phyloP scores from a whole-genome alignment of 2,797 vertebrate species.

The Craterocephalus amniculus region DNA sequence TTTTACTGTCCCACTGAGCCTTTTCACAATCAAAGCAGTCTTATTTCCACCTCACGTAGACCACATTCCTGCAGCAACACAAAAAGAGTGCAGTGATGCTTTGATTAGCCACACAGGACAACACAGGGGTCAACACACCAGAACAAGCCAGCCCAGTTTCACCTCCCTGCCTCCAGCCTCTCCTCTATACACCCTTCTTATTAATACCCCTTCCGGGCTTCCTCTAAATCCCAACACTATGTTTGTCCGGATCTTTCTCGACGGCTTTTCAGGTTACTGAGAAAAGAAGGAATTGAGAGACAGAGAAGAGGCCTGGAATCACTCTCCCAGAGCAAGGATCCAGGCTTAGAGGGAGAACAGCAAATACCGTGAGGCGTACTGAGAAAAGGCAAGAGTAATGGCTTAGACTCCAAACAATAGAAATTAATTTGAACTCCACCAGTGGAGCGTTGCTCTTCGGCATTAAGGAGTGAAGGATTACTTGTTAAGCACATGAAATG shows the following conservation, averaged over 20 bases:
- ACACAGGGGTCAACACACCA: conserved; percentile 76
- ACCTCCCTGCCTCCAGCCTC: conserved; percentile 61
- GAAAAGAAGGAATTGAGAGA: conserved; percentile 59
- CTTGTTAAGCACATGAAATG: conserved; percentile 57
- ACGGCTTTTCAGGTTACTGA: conserved; percentile 59
- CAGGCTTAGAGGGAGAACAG: conserved; percentile 70
- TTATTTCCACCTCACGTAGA: conserved; percentile 57
- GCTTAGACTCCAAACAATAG: conserved; percentile 71
- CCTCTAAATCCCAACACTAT: conserved; percentile 73
- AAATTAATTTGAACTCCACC: conserved; percentile 73
- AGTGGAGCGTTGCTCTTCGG: conserved; percentile 55
- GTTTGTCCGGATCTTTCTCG: conserved; percentile 73
- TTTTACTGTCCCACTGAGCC: conserved; percentile 51
- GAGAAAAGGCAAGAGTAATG: conserved; percentile 54
- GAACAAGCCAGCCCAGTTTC: conserved; percentile 71
- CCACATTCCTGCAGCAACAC: conserved; percentile 63
- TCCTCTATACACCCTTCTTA: conserved; percentile 59
- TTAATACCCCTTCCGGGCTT: conserved; percentile 67
- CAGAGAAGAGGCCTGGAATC: conserved; percentile 50
- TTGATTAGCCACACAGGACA: conserved; percentile 77
- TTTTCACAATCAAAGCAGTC: conserved; percentile 55
- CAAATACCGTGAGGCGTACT: conserved; percentile 59
- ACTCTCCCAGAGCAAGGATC: conserved; percentile 70
- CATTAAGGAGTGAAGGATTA: conserved; percentile 66
- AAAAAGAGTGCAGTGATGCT: conserved; percentile 72